Percentiles rank a stretch among this genome's conserved stretches.
Conservation (phyloP, 1,140 invertebrate genomes). For the Calliopsis andreniformis region DNA sequence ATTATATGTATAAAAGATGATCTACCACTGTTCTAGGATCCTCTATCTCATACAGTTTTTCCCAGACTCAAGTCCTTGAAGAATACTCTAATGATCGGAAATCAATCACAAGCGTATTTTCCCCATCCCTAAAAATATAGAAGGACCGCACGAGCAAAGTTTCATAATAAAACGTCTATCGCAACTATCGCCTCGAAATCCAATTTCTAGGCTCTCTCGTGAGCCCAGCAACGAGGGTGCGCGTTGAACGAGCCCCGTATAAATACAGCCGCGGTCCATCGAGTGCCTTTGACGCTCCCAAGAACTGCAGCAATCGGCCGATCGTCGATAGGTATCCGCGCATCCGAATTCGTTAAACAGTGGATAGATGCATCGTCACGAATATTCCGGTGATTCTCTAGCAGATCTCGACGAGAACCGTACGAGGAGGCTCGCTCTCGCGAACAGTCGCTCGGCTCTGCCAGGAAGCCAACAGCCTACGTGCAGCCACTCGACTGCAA, state of each 20-base stretch:
- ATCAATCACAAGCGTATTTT: no score
- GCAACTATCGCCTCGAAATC: slow-evolving; percentile 6
- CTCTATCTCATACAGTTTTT: no score
- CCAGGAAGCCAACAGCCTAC: slow-evolving; percentile 15
- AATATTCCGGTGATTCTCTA: slow-evolving; percentile 31
- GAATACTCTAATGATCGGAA: neutral
- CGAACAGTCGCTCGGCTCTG: neutral
- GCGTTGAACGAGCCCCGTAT: neutral
- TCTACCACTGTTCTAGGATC: no score
- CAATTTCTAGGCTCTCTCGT: slow-evolving; percentile 22
- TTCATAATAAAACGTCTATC: neutral
- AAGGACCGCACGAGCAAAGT: neutral
- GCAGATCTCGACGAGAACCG: slow-evolving; percentile 22
- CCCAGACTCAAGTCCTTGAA: no score
- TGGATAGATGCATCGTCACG: slow-evolving; percentile 59
- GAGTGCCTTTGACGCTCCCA: slow-evolving; percentile 28
- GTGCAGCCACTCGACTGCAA: slow-evolving; percentile 24
- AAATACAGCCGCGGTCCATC: slow-evolving; percentile 24
- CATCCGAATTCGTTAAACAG: slow-evolving; percentile 54
- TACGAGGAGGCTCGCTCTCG: neutral
- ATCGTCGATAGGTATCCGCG: slow-evolving; percentile 52
- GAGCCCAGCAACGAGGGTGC: neutral
- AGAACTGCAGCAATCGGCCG: slow-evolving; percentile 35
- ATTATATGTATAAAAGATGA: no score
- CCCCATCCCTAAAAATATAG: no score